Evolutionary conservation across 2,797 vertebrate species (phyloP).

Genomic region (Anabacerthia variegaticeps): DNA sequence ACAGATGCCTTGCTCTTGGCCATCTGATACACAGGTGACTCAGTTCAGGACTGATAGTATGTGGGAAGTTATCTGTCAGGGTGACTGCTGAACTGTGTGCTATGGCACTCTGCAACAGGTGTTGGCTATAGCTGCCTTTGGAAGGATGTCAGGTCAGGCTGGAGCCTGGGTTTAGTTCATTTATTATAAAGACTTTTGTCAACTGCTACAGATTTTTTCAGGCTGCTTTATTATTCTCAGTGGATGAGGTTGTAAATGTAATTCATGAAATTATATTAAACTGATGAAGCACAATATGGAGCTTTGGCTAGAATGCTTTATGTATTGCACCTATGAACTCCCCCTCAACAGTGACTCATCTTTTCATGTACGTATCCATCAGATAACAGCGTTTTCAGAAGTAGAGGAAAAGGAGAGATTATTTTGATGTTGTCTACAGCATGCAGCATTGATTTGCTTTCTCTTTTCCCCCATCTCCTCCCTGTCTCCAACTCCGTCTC

Average conservation of each 20-base stretch:
- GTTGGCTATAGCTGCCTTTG: neutral
- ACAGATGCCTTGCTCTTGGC: neutral
- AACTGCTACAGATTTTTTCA: neutral
- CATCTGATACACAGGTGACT: neutral
- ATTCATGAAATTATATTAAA: slow-evolving; percentile 30
- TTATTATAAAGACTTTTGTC: neutral
- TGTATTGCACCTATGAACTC: neutral
- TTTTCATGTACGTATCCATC: neutral
- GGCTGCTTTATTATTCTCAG: neutral
- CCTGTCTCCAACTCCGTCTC: neutral
- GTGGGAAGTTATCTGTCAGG: neutral
- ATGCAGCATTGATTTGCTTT: neutral
- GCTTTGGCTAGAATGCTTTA: neutral
- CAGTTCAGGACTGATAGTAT: fast-evolving
- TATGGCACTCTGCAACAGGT: neutral
- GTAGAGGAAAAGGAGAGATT: neutral
- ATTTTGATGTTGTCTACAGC: slow-evolving; percentile 33
- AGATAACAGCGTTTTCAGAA: slow-evolving; percentile 29
- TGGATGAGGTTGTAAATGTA: neutral
- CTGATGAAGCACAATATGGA: neutral
- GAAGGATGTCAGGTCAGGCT: neutral
- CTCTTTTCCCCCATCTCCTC: neutral
- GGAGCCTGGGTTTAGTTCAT: neutral
- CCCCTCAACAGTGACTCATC: slow-evolving; percentile 14
- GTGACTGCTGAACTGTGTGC: fast-evolving